Base-by-base conservation (phyloP, 2,888 invertebrate genomes). In the Caenorhabditis wallacei region DNA sequence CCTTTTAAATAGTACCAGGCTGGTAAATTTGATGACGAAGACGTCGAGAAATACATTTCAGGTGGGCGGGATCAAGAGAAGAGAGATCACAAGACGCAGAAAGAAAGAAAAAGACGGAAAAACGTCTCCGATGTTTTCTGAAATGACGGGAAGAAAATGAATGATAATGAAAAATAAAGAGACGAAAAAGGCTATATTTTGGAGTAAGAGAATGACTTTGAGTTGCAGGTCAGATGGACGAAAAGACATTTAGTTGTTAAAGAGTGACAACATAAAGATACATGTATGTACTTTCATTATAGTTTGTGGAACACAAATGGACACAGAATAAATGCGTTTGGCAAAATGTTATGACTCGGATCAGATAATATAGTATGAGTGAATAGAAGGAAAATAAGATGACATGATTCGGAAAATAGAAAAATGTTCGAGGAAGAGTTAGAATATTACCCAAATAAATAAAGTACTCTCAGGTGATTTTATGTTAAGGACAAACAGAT, bases 41-140 rank as follows among this genome's bases (percentile, higher is more conserved):
- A 35, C 68, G 68, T 26, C 61, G 68, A 48, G 68, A 76, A 76
- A 76, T 76, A 68, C 75, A 76, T 76, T 66, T 66, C 57, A 56
- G 66, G 68, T 51, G 59, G 68, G 68, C 68, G 64, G 75, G 51
- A 37, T 24, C 48, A 11, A 35, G 59, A 54, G 18, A 26, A 46
- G 51, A 72, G 75, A 37, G 75, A 68, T 46, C 43, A 35, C 35
- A 26, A 54, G 64, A 66, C 75, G 56, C 48, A 75, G 74, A 56
- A 37, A 46, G 54, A 51, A 43, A 46, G 64, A 26, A 68, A 35
- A 54, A 53, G 22, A 26, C 40, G 22, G 53, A 53, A 57, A 64
- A 63, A 75, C 75, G 66, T 76, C 68, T 66, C 56, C 75, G 75
- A 35, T 68, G 75, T 68, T 76, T 76, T 76, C 75, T 76, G 75